These are phyloP conservation scores for Lepus americanus DNA, from an alignment of 2,113 vertebrate species.

Conservation along the genomic window DNA sequence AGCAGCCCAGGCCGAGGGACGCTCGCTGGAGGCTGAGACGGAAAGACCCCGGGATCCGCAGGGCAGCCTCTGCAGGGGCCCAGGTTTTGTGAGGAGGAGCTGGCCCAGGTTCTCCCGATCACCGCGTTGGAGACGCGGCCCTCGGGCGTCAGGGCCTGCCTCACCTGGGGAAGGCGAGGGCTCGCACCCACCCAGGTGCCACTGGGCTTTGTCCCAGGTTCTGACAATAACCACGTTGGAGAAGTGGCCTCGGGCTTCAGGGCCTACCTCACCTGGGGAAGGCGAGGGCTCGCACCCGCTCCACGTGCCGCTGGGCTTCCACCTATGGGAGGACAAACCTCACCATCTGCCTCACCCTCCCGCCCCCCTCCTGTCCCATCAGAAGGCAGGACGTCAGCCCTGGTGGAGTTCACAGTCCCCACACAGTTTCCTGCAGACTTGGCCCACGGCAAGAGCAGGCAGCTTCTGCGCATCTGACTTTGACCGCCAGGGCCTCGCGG, in stretches of 20 bases:
- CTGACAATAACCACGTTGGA: neutral
- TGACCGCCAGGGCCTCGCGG: neutral
- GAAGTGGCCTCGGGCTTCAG: neutral
- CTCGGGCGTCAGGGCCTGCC: neutral
- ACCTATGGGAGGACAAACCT: neutral
- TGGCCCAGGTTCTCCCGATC: neutral
- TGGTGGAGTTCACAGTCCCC: neutral
- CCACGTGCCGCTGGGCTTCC: neutral
- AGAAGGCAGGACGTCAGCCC: neutral
- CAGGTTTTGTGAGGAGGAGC: neutral
- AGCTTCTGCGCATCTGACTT: neutral
- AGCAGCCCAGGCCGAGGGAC: too few relatives aligned
- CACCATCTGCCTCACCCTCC: neutral
- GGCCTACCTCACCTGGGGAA: neutral
- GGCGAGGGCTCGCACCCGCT: too few relatives aligned
- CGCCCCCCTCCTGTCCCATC: neutral
- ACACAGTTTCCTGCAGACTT: neutral
- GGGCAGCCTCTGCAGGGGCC: too few relatives aligned
- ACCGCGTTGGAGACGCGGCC: neutral
- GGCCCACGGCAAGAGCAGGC: too few relatives aligned
- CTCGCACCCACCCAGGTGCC: too few relatives aligned
- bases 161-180: too few relatives aligned
- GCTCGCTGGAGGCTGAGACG: neutral
- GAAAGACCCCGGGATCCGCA: too few relatives aligned
- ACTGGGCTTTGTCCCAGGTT: neutral